These are phyloP conservation scores for Sander lucioperca DNA, from an alignment of 2,113 vertebrate genomes.

Conservation along the genomic window DNA sequence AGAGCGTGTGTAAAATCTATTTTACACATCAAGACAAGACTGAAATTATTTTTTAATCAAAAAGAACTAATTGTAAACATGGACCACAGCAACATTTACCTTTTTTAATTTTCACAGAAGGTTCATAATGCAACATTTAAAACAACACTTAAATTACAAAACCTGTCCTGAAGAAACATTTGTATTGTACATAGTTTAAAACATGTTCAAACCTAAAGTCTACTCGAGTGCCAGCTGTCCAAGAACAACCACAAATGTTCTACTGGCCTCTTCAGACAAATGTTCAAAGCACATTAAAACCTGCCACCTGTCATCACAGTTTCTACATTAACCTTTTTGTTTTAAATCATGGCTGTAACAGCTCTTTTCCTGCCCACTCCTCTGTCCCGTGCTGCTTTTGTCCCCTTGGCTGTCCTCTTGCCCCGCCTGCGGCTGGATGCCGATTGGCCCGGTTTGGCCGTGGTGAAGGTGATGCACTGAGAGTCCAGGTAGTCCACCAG, in stretches of 20 bases:
- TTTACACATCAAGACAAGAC: background rate
- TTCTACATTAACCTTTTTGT: background rate
- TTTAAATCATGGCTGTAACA: constrained; percentile 26
- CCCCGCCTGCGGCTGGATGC: constrained; percentile 67
- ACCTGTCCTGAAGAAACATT: background rate
- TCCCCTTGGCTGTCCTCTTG: constrained; percentile 13
- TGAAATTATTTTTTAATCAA: background rate
- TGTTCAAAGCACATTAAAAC: background rate
- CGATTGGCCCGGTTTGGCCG: constrained; percentile 85
- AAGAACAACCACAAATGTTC: background rate
- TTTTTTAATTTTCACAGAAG: constrained; percentile 48
- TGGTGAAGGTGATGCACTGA: constrained; percentile 94
- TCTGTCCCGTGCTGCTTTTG: background rate
- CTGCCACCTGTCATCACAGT: background rate
- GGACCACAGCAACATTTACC: background rate
- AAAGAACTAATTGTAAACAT: background rate
- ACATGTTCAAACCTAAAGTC: background rate
- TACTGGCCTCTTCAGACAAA: background rate
- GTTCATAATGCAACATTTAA: background rate
- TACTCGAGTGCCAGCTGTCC: background rate
- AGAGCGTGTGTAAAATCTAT: background rate
- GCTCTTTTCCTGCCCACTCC: constrained; percentile 39
- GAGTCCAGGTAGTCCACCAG: constrained; percentile 92
- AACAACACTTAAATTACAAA: constrained; percentile 23
- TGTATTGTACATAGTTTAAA: constrained; percentile 3